Evolutionary conservation across 2,797 vertebrate species (phyloP), one percentile per base, ranked within the genome.

Genomic region (Clarias fuscus): DNA sequence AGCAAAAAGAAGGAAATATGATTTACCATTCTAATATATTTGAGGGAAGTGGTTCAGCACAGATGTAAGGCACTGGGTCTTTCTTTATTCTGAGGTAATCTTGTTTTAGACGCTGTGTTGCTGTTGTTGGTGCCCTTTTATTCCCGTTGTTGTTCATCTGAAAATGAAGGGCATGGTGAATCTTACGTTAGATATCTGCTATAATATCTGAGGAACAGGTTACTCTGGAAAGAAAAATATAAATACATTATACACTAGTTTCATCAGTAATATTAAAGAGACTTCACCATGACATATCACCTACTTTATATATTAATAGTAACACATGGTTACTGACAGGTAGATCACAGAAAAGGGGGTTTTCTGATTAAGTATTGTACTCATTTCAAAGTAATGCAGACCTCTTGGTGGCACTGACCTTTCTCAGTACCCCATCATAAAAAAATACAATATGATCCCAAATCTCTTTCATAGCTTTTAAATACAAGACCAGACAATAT

Each of bases 41-140:
- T 65, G 98, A 98, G 30, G 98, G 97, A 33, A 99, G 96, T 83
- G 98, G 97, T 90, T 99, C 98, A 20, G 98, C 98, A 92, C 98
- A 98, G 92, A 99, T 98, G 86, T 99, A 99, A 97, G 98, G 98
- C 96, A 99, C 98, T 0, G 98, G 98, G 92, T 99, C 98, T 95
- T 99, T 99, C 94, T 99, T 98, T 90, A 99, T 99, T 81, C 98
- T 94, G 92, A 99, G 97, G 92, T 99, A 99, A 95, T 99, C 98
- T 93, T 99, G 98, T 85, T 98, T 99, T 85, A 99, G 96, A 86
- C 98, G 92, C 94, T 98, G 97, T 0, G 98, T 99, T 80, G 98
- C 98, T 91, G 98, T 99, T 0, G 97, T 98, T 43, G 97, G 97
- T 91, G 97, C 96, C 93, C 97, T 97, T 95, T 97, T 99, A 90